Evolutionary conservation across 2,113 vertebrate genomes (phyloP), one percentile per base, ranked within the genome.

Genomic region (Callionymus lyra): DNA sequence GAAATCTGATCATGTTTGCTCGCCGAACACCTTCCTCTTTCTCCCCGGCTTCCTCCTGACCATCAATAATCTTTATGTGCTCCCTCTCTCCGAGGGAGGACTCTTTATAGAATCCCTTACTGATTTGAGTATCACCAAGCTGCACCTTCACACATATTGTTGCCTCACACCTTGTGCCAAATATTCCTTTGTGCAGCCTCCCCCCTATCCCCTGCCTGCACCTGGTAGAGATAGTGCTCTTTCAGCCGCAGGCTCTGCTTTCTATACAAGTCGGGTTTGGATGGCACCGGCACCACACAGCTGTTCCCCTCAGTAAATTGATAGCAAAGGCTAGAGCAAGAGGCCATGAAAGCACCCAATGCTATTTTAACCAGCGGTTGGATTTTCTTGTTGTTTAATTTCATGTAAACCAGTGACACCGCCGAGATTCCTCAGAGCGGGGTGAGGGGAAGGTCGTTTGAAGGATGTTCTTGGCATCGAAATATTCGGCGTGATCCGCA

Each of bases 141-240:
- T 77, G 72, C 79, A 82, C 81, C 80, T 81, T 82, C 63, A 75
- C 73, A 80, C 62, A 56, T 69, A 63, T 72, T 76, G 76, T 74
- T 56, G 74, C 59, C 63, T 66, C 59, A 55, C 72, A 79, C 77
- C 72, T 74, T 65, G 65, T 74, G 76, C 77, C 77, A 82, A 74
- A 76, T 70, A 70, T 69, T 68, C 68, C 59, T 81, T 77, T 77
- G 75, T 80, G 61, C 44, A 74, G 66, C 66, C 70, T 62, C 51
- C 72, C 68, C 70, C 64, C 65, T 17, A 63, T 74, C 65, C 73
- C 58, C 56, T 61, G 72, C 74, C 74, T 76, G 72, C 74, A 78
- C 78, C 76, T 82, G 80, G 70, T 74, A 66, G 68, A 74, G 71
- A 82, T 78, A 75, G 71, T 66, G 69, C 63, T 77, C 70, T 71